Percentiles rank a stretch among this genome's conserved stretches.
Evolutionary conservation across 2,113 vertebrate genomes (phyloP).

Genomic region (Lynx canadensis): DNA sequence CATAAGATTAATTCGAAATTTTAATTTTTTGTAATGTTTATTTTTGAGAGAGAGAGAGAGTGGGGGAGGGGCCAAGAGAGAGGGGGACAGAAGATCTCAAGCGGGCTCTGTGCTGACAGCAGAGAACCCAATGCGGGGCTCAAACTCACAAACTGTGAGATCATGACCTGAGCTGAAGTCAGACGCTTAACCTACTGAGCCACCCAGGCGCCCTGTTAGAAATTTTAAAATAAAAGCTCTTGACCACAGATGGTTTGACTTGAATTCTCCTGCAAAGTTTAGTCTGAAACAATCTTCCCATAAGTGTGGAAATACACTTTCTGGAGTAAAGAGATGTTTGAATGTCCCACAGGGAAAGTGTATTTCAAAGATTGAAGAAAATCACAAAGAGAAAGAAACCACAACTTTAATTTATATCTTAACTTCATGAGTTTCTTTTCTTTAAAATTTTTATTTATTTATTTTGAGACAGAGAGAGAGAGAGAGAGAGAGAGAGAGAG

Average conservation of each 20-base stretch:
- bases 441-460: no score
- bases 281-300: neutral
- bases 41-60: no score
- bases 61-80: no score
- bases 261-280: constrained; percentile 48
- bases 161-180: no score
- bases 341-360: neutral
- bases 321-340: constrained; percentile 45
- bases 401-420: constrained; percentile 45
- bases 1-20: neutral
- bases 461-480: no score
- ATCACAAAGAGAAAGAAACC: constrained; percentile 46
- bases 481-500: no score
- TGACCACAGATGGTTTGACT: neutral
- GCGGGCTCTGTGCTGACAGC: no score
- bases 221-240: constrained; percentile 32
- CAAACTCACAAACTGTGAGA: no score
- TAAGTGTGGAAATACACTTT: neutral
- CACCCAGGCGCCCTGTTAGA: neutral
- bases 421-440: neutral
- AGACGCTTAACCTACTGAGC: no score
- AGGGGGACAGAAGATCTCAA: no score
- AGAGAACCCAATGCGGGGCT: no score
- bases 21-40: neutral
- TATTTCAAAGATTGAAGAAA: constrained; percentile 46